These are phyloP conservation scores for Dryas iulia DNA, from an alignment of 1,140 invertebrate genomes.

Conservation along the genomic window DNA sequence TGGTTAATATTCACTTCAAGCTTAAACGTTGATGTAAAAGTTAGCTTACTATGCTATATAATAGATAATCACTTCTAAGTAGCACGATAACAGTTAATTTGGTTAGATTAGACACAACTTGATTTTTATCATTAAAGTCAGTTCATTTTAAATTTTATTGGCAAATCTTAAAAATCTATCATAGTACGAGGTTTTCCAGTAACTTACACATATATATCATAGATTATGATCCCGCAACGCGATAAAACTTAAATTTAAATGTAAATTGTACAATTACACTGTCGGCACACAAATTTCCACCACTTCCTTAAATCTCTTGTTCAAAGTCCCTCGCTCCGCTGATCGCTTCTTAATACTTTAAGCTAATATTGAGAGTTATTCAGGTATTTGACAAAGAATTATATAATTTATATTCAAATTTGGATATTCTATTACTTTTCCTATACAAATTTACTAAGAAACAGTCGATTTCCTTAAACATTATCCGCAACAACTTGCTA, in stretches of 20 bases:
- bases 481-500: neutral
- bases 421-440: neutral
- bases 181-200: too few species aligned
- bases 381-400: slow-evolving; percentile 16
- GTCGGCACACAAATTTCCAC: slow-evolving; percentile 17
- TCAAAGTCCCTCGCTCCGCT: slow-evolving; percentile 16
- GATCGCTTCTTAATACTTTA: slow-evolving; percentile 26
- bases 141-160: too few species aligned
- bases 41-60: too few species aligned
- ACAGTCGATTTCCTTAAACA: neutral
- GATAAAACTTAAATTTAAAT: slow-evolving; percentile 15
- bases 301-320: slow-evolving; percentile 20
- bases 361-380: slow-evolving; percentile 22
- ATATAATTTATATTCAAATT: slow-evolving; percentile 1
- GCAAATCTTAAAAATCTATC: too few species aligned
- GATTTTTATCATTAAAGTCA: too few species aligned
- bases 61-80: too few species aligned
- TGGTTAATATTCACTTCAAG: too few species aligned
- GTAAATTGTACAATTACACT: slow-evolving; percentile 20
- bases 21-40: too few species aligned
- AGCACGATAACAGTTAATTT: too few species aligned
- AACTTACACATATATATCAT: neutral
- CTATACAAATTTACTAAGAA: neutral
- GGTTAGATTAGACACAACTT: too few species aligned
- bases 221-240: neutral